Conservation (phyloP, 2,888 invertebrate genomes). For the Netelia virgata region DNA sequence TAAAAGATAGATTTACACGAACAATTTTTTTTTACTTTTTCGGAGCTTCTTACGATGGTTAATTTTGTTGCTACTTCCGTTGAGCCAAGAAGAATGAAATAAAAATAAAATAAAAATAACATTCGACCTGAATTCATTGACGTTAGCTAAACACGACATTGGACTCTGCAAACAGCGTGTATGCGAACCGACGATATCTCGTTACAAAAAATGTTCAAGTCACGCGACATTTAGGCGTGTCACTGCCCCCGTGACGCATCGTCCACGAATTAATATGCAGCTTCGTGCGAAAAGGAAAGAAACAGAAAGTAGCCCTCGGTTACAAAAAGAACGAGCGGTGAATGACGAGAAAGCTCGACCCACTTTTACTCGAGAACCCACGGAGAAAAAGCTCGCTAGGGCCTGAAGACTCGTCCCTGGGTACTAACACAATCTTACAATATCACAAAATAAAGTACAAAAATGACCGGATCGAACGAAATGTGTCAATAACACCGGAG, state of each 20-base stretch:
- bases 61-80: too few relatives aligned
- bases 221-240: slow-evolving; percentile 54
- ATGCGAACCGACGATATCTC: slow-evolving; percentile 4
- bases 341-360: slow-evolving; percentile 58
- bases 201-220: slow-evolving; percentile 33
- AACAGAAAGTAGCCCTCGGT: slow-evolving; percentile 9
- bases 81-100: too few relatives aligned
- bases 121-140: too few relatives aligned
- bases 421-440: neutral
- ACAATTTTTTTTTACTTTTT: too few relatives aligned
- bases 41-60: too few relatives aligned
- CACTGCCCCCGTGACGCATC: slow-evolving; percentile 21
- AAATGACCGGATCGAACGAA: too few relatives aligned
- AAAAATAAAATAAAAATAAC: too few relatives aligned
- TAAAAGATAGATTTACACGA: too few relatives aligned
- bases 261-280: slow-evolving; percentile 15
- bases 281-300: slow-evolving; percentile 2
- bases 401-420: neutral
- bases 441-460: too few relatives aligned
- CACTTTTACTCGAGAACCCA: slow-evolving; percentile 51
- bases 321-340: slow-evolving; percentile 35
- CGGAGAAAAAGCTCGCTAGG: slow-evolving; percentile 39
- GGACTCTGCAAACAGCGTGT: neutral
- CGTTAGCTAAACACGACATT: too few relatives aligned
- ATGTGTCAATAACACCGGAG: too few relatives aligned